Evolutionary conservation across 2,797 vertebrate genomes (phyloP).

Genomic region (Peromyscus aztecus): DNA sequence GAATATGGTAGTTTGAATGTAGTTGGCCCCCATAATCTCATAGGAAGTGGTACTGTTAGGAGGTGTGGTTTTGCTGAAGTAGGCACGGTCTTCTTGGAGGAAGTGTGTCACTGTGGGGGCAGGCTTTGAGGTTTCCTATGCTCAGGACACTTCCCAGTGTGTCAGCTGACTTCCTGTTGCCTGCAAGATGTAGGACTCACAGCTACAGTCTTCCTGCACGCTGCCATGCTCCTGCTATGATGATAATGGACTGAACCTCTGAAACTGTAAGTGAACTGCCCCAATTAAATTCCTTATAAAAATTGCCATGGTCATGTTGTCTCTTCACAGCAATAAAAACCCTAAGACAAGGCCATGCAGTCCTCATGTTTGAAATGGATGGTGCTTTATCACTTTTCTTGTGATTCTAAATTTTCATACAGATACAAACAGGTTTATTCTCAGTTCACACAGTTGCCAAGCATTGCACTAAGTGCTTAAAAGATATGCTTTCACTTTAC

Average conservation of each 20-base stretch:
- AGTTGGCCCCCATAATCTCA: neutral
- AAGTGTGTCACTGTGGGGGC: neutral
- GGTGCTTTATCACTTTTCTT: slow-evolving; percentile 4
- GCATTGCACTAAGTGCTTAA: neutral
- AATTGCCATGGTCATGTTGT: neutral
- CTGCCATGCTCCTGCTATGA: neutral
- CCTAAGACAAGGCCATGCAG: neutral
- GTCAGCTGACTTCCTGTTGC: neutral
- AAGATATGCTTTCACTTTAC: slow-evolving; percentile 40
- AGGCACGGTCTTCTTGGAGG: neutral
- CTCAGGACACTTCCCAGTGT: neutral
- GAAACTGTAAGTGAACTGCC: neutral
- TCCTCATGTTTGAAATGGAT: neutral
- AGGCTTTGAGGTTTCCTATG: neutral
- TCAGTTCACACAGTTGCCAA: neutral
- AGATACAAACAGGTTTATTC: slow-evolving; percentile 23
- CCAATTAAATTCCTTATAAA: neutral
- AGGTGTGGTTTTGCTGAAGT: neutral
- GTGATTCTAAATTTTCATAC: slow-evolving; percentile 12
- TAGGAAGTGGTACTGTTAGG: neutral
- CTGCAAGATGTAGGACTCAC: neutral
- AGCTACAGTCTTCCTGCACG: neutral
- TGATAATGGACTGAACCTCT: neutral
- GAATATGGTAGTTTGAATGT: neutral
- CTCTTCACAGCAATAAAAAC: neutral